Conservation (phyloP, 2,797 vertebrate genomes). For the Zalophus californianus region DNA sequence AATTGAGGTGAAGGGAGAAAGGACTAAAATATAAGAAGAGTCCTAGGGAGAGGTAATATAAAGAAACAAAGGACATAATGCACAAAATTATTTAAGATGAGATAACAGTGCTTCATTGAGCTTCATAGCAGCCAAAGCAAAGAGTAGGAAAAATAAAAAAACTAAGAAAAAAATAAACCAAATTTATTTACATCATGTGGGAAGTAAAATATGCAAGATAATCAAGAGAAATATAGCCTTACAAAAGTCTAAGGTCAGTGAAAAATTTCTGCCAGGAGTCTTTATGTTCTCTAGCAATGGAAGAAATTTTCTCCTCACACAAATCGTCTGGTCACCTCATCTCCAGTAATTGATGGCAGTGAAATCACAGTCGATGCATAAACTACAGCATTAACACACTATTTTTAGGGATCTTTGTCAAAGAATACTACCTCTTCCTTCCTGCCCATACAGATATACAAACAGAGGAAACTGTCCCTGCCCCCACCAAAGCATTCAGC, state of each 20-base stretch:
- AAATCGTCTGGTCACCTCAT: not conserved
- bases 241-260: not conserved
- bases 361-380: not conserved
- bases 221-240: not conserved
- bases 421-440: not conserved
- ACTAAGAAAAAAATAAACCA: not conserved
- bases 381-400: not conserved
- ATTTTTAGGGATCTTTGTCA: not conserved
- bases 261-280: not conserved
- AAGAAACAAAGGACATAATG: not conserved
- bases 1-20: constrained; percentile 46
- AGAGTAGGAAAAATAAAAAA: not conserved
- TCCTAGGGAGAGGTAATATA: not conserved
- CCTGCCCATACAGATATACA: not conserved
- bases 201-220: not conserved
- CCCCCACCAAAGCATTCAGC: not conserved
- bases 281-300: not conserved
- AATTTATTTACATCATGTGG: not conserved
- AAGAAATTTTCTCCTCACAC: not conserved
- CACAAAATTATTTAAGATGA: constrained; percentile 17
- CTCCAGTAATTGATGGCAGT: not conserved
- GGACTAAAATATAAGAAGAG: not conserved
- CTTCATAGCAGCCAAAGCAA: constrained; percentile 33
- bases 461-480: not conserved
- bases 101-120: not conserved